Evolutionary conservation across 64 coral and sea anemone genomes (phyloP), one percentile per base, ranked within the genome.

Genomic region (Porites lutea): DNA sequence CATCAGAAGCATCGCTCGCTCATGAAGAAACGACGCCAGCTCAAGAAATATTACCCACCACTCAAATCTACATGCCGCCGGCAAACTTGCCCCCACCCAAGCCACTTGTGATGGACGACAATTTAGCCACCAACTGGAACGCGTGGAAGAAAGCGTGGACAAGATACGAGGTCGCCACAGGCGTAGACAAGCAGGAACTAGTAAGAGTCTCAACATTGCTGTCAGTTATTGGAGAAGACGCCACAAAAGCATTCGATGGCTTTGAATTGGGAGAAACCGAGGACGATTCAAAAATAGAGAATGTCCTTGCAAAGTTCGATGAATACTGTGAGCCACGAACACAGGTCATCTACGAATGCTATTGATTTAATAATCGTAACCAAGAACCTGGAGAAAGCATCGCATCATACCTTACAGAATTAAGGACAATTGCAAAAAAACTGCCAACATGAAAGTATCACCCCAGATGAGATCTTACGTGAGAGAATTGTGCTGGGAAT

Each of bases 401-500:
- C 45, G 45, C 76, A 79, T 54, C 37, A 3, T 71, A 71, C n/a
- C 45, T 86, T 23, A 71, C 64, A 52, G 83, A 72, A 44, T 37
- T 84, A 23, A 7, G 65, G 66, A 84, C 58, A 45, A 84, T 63
- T 21, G 81, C 81, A 3, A 63, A 13, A 13, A 84, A 63, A 84
- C 47, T 84, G 77, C 45, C n/a, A n/a, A 43, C 12, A 79, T 52
- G 77, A 79, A 4, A 19, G 13, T 55, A 79, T 21, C 57, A 52
- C 77, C 20, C 58, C 55, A 48, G 81, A 84, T 51, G 58, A 84
- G 59, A 84, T 62, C 13, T 84, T 84, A 60, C 59, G 6, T 63
- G 81, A 84, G 48, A 37, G 64, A 9, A 45, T 72, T 22, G 83
- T 87, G 65, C 55, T 87, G 21, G 83, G 83, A 45, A 87, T 87